phyloP scores from a whole-genome alignment of 2,888 invertebrate genomes.

The Melanargia galathea region DNA sequence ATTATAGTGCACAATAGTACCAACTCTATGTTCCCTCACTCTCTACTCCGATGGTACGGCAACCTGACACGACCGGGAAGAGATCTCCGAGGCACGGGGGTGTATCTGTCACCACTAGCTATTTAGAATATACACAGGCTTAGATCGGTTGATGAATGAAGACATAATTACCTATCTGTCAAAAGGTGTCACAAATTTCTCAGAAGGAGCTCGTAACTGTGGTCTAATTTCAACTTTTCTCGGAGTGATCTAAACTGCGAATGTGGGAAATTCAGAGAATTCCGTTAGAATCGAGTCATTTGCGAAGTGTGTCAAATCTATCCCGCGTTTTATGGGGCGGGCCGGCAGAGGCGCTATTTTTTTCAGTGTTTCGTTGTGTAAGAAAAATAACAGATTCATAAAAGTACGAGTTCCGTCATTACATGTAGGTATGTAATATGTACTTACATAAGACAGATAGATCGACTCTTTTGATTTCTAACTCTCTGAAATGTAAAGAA shows the following conservation, averaged over 20 bases:
- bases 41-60: no score
- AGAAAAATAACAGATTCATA: background rate
- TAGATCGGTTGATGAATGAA: background rate
- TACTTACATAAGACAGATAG: no score
- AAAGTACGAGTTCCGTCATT: no score
- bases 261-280: slow-evolving; percentile 14
- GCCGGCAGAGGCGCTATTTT: background rate
- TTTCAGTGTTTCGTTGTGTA: background rate
- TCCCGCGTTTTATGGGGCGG: background rate
- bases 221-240: slow-evolving; percentile 1
- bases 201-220: background rate
- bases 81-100: no score
- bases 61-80: no score
- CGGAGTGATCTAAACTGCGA: background rate
- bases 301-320: slow-evolving; percentile 24
- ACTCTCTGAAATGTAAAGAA: no score
- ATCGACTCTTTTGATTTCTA: no score
- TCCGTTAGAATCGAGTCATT: slow-evolving; percentile 20
- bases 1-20: no score
- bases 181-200: slow-evolving; percentile 2
- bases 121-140: no score
- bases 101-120: no score
- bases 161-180: background rate
- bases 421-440: no score
- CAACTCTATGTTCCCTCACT: no score